Base-by-base conservation (phyloP, 2,797 vertebrate species). In the Malacoctenus gilli region DNA sequence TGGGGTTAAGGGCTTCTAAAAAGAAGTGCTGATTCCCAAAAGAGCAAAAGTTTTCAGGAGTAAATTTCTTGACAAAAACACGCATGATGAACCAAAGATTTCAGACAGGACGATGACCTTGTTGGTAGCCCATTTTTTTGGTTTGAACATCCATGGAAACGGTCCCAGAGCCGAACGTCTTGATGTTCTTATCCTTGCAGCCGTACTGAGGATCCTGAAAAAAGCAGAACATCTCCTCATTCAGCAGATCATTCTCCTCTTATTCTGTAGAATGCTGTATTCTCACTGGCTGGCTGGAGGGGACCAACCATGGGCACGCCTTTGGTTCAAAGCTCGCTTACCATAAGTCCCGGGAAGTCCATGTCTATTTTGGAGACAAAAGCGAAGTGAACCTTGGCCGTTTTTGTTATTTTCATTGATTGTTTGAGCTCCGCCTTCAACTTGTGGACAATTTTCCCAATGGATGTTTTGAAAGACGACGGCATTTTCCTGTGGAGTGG, bases 321-420 rank as follows among this genome's bases (percentile, higher is more conserved):
- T n/a, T n/a, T n/a, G n/a, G n/a, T n/a, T n/a, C n/a, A n/a, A n/a
- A n/a, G n/a, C 56, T 70, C 55, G 6, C 25, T 61, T 67, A 91
- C 91, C 84, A 88, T 61, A 4, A 89, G 69, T 55, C 67, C 52
- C 2, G 77, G 73, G 12, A 42, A 61, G 5, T 65, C 42, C 81
- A 85, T 75, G 49, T 89, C 0, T 16, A 77, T 14, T 67, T 70
- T 83, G 23, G 91, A 87, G 25, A 87, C 77, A 50, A 90, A 90
- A 7, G 50, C 83, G 40, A 91, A 89, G 57, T 82, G 69, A 1
- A 1, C 18, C 60, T 83, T 76, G 0, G 77, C 13, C 41, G 65
- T 87, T 20, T 3, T 85, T 1, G 67, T 60, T 4, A 83, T 1
- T 51, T 50, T 87, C 80, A 88, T 68, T 1, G 85, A 68, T 37